Base-by-base conservation (phyloP, 1,140 invertebrate genomes). In the Carcinoscorpius rotundicauda region DNA sequence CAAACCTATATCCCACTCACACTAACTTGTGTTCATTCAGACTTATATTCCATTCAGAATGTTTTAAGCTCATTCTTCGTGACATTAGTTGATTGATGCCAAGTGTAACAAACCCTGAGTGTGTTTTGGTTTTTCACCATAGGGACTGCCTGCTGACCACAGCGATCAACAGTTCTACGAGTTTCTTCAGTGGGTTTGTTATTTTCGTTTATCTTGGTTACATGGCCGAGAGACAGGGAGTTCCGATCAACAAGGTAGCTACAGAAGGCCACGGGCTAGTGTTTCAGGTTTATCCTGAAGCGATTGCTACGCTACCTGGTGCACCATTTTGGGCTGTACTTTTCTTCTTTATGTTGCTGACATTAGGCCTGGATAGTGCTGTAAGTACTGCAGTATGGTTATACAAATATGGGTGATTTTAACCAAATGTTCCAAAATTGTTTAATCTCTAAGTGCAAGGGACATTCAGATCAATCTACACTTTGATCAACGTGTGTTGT, bases 181-280 rank as follows among this genome's bases (percentile, higher is more conserved):
- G 90, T 75, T 85, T 97, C 65, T 93, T 91, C 78, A 89, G 91
- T 11, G 93, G 93, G 0, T 90, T 96, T 72, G 92, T 95, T 4
- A 91, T 97, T 48, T 97, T 97, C 78, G 91, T 91, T 0, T 92
- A 93, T 62, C 80, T 97, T 8, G 95, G 95, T 3, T 97, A 93
- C 75, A 92, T 96, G 82, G 84, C 89, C 6, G 81, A 86, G 52
- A 84, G 86, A 73, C 87, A 91, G 60, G 85, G 87, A 5, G 82
- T 91, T 62, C 85, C 87, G 0, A 91, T 98, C 62, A 84, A 84
- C 3, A 78, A 85, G 5, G 94, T 97, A 3, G 94, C 93, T 4
- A 89, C 87, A 6, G 89, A 91, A 71, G 94, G 87, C 82, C 72
- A 72, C 5, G 89, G 91, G 0, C 76, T 97, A 49, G 91, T 92